A percentile compares a stretch with the other conserved stretches of the same genome.
phyloP scores from a whole-genome alignment of 1,140 invertebrate species.

The Drosophila leontia region DNA sequence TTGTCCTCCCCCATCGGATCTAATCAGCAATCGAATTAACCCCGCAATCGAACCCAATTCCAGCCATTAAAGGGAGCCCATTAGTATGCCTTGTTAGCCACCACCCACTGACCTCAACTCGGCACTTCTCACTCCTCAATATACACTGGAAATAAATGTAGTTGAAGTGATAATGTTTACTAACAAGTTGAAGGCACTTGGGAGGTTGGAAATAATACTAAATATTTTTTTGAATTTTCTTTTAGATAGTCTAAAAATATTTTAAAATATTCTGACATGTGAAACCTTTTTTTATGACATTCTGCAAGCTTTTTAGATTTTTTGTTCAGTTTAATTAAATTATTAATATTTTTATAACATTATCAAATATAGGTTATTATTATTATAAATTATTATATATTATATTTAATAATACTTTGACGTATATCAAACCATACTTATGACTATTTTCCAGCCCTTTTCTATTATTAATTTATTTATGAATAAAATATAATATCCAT shows the following conservation, averaged over 20 bases:
- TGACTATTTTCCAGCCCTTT: too few species aligned
- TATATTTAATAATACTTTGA: too few species aligned
- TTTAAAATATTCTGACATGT: background rate
- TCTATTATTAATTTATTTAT: background rate
- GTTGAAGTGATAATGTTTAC: background rate
- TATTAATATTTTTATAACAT: too few species aligned
- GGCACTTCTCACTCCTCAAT: background rate
- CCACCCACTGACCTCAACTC: slow-evolving; percentile 35
- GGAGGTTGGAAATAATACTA: background rate
- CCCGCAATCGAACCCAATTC: slow-evolving; percentile 49
- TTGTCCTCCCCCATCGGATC: slow-evolving; percentile 40
- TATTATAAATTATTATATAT: too few species aligned
- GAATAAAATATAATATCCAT: background rate
- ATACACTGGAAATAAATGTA: background rate
- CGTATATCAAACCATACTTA: too few species aligned
- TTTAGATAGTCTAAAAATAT: background rate
- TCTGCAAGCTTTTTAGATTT: accelerated
- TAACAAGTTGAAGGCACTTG: background rate
- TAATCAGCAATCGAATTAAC: slow-evolving; percentile 55
- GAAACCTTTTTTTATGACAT: too few species aligned
- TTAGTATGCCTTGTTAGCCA: slow-evolving; percentile 47
- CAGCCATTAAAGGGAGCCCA: slow-evolving; percentile 44
- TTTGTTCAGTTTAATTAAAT: background rate
- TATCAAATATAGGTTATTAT: background rate
- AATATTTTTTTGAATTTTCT: background rate